These are phyloP conservation scores for Neria commutata DNA, from an alignment of 2,888 invertebrate genomes.

Conservation along the genomic window DNA sequence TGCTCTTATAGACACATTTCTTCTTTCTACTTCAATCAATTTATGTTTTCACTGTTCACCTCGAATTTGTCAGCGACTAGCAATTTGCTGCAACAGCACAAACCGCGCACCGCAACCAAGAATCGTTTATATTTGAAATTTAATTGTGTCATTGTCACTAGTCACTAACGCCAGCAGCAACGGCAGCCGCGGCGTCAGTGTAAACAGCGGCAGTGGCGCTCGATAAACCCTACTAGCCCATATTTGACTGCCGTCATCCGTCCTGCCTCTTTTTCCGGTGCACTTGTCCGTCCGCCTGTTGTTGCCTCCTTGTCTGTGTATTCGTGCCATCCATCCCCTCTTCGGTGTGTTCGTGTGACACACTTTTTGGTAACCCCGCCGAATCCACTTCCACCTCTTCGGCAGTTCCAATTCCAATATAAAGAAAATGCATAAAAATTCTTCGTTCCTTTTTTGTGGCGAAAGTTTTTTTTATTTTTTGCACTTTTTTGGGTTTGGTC, in stretches of 20 bases:
- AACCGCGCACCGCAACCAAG: too few species aligned
- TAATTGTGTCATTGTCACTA: conserved; percentile 48
- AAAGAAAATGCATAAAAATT: not conserved
- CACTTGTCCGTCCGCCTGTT: not conserved
- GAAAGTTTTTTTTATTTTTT: too few species aligned
- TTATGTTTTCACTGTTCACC: too few species aligned
- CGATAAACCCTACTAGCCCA: conserved; percentile 21
- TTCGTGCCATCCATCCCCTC: not conserved
- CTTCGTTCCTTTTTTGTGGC: too few species aligned
- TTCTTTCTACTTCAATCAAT: too few species aligned
- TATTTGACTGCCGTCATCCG: not conserved
- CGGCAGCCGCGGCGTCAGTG: conserved; percentile 11
- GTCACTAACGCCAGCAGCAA: conserved; percentile 19
- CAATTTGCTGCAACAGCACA: conserved; percentile 1
- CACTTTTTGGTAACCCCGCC: not conserved
- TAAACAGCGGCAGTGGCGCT: conserved; percentile 25
- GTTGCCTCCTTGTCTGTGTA: too few species aligned
- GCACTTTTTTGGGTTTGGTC: too few species aligned
- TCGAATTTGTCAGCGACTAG: too few species aligned
- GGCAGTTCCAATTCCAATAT: not conserved
- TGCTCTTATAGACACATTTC: too few species aligned
- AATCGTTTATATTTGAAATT: conserved; percentile 40
- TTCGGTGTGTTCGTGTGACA: conserved; percentile 2
- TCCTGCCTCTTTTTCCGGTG: not conserved
- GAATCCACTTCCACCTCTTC: too few species aligned